These are phyloP conservation scores for Monoplex corrugatus DNA, from an alignment of 2,888 invertebrate genomes.

Conservation along the genomic window DNA sequence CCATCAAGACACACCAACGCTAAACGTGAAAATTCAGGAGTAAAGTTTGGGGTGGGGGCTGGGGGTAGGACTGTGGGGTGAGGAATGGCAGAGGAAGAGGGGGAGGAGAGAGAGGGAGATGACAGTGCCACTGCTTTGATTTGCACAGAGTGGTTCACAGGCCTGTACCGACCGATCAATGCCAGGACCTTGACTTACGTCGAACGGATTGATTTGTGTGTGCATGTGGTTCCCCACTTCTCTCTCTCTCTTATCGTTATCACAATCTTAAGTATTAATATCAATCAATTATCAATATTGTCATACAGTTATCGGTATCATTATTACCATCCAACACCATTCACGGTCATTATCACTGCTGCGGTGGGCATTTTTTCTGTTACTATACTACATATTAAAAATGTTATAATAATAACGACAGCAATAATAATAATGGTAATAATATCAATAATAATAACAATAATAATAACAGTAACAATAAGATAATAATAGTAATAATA, in stretches of 20 bases:
- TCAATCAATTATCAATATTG: background rate
- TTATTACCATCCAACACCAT: background rate
- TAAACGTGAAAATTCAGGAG: too few species aligned
- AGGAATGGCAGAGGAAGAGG: background rate
- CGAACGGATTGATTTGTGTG: too few species aligned
- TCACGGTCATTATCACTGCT: background rate
- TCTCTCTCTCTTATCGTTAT: too few species aligned
- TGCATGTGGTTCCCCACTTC: background rate
- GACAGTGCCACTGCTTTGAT: background rate
- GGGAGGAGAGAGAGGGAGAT: background rate
- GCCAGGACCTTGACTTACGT: too few species aligned
- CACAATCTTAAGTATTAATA: too few species aligned
- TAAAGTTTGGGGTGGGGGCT: too few species aligned
- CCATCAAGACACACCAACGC: too few species aligned
- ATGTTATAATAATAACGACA: background rate
- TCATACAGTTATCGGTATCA: background rate
- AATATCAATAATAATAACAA: background rate
- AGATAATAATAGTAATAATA: background rate
- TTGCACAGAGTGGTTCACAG: too few species aligned
- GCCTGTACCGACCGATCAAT: too few species aligned
- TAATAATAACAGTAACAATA: background rate
- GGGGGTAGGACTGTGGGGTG: background rate
- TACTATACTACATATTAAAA: background rate
- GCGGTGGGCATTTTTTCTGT: background rate
- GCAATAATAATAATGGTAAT: too few species aligned